Conservation (phyloP, 2,888 invertebrate genomes). For the Rotaria sp. region DNA sequence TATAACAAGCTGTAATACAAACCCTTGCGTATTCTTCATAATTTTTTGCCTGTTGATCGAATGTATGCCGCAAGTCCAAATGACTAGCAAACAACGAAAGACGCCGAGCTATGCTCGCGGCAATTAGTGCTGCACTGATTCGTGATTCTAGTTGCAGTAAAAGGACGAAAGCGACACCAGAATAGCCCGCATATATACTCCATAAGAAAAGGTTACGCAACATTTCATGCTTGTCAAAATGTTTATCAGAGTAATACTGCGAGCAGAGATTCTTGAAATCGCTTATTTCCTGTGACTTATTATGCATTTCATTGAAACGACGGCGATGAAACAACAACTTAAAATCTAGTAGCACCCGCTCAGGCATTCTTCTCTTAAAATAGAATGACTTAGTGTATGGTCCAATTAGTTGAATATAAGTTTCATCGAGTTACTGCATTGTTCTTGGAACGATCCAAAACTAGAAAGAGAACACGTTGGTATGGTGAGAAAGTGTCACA, state of each 20-base stretch:
- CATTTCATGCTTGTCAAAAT: not conserved
- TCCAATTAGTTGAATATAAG: not conserved
- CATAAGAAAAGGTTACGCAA: not conserved
- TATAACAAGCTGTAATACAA: not conserved
- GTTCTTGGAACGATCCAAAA: not conserved
- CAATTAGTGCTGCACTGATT: not conserved
- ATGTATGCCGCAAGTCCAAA: not conserved
- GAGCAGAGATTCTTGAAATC: too few species aligned
- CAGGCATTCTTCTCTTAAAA: not conserved
- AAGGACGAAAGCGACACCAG: not conserved
- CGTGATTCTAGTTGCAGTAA: not conserved
- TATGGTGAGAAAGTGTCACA: not conserved
- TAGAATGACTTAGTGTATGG: not conserved
- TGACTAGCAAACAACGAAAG: not conserved
- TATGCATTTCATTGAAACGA: too few species aligned
- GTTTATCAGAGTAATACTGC: not conserved
- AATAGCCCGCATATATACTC: not conserved
- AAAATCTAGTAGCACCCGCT: too few species aligned
- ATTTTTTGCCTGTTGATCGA: not conserved
- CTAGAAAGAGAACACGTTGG: not conserved
- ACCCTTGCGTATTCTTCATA: not conserved
- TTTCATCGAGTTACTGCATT: not conserved
- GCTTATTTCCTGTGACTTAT: too few species aligned
- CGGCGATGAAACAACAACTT: too few species aligned
- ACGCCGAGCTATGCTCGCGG: not conserved